A percentile compares a stretch with the other conserved stretches of the same genome.
Evolutionary conservation across 1,140 invertebrate species (phyloP).

Genomic region (Eufriesea mexicana): DNA sequence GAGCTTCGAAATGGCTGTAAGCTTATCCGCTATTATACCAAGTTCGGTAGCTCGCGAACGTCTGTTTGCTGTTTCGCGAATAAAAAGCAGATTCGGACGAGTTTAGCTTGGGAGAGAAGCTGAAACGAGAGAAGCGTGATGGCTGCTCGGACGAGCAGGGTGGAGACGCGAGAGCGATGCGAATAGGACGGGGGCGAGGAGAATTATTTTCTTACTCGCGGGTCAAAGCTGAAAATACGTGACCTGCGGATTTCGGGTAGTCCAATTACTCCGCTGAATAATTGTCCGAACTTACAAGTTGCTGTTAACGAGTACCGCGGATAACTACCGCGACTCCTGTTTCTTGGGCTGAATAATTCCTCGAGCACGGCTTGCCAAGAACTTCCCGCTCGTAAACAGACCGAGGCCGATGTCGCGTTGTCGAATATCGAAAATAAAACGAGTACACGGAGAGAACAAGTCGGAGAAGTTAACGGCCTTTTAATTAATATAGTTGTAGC

Average conservation of each 20-base stretch:
- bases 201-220: slow-evolving; percentile 20
- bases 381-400: slow-evolving; percentile 58
- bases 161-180: background rate
- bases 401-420: slow-evolving; percentile 27
- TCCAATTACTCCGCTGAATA: slow-evolving; percentile 67
- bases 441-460: background rate
- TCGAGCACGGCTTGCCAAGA: slow-evolving; percentile 40
- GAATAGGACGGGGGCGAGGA: background rate
- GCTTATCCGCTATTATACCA: background rate
- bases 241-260: slow-evolving; percentile 50
- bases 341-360: slow-evolving; percentile 66
- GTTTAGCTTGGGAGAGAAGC: background rate
- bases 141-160: no score
- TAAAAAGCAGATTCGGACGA: background rate
- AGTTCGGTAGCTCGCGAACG: background rate
- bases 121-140: no score
- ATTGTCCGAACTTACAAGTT: slow-evolving; percentile 65
- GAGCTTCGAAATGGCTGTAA: background rate
- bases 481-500: slow-evolving; percentile 20
- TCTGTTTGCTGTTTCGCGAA: background rate
- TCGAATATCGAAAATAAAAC: slow-evolving; percentile 23
- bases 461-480: slow-evolving; percentile 14
- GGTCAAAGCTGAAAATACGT: slow-evolving; percentile 43
- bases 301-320: slow-evolving; percentile 64
- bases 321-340: slow-evolving; percentile 59